phyloP scores from a whole-genome alignment of 2,888 invertebrate genomes.

The Chrysodeixis includens region DNA sequence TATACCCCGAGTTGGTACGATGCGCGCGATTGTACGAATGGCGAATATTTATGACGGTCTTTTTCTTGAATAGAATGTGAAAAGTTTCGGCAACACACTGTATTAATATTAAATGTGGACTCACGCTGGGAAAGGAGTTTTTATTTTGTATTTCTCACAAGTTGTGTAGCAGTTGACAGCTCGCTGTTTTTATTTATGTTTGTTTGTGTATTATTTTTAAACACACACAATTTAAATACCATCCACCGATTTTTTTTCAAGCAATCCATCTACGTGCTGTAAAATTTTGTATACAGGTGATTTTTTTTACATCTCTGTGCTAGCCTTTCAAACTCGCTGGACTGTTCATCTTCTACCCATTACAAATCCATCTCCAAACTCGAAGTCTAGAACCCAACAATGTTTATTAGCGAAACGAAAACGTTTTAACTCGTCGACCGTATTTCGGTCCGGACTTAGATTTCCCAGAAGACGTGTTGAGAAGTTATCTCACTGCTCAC shows the following conservation, averaged over 20 bases:
- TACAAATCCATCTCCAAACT: slow-evolving; percentile 13
- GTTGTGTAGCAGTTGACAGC: neutral
- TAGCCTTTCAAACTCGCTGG: too few relatives aligned
- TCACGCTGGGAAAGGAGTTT: neutral
- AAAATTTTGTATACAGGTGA: too few relatives aligned
- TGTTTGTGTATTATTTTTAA: neutral
- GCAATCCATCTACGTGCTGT: too few relatives aligned
- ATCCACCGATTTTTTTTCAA: too few relatives aligned
- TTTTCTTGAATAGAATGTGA: slow-evolving; percentile 21
- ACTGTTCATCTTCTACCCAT: neutral
- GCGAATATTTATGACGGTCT: slow-evolving; percentile 27
- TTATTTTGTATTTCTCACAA: neutral
- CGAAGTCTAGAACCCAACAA: slow-evolving; percentile 1
- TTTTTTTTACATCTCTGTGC: too few relatives aligned
- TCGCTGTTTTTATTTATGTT: neutral
- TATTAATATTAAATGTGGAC: slow-evolving; percentile 7
- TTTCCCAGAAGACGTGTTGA: slow-evolving; percentile 55
- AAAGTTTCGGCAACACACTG: slow-evolving; percentile 8
- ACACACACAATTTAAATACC: too few relatives aligned
- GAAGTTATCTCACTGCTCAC: slow-evolving; percentile 39
- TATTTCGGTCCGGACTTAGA: slow-evolving; percentile 51
- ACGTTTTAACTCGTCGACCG: slow-evolving; percentile 37
- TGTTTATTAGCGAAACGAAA: slow-evolving; percentile 41
- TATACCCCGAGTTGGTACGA: slow-evolving; percentile 31
- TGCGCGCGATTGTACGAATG: slow-evolving; percentile 41